A percentile compares a stretch with the other conserved stretches of the same genome.
Evolutionary conservation across 1,140 invertebrate species (phyloP).

Genomic region (Hyles vespertilio): DNA sequence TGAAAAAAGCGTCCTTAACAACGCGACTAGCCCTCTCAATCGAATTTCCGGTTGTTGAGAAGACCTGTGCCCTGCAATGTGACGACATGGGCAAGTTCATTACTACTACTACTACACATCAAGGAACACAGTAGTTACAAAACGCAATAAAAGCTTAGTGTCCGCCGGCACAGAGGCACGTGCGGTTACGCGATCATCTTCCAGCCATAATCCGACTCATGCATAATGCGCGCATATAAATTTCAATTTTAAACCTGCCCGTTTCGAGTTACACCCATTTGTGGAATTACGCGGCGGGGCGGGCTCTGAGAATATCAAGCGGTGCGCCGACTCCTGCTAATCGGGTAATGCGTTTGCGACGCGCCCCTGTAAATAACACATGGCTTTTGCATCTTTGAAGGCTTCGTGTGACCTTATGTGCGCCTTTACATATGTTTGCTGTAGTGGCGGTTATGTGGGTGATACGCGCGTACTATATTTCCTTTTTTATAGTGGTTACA

Average conservation of each 20-base stretch:
- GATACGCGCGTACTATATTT: background rate
- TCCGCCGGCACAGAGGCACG: background rate
- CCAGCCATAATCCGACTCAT: conserved; percentile 51
- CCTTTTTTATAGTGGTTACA: too few species aligned
- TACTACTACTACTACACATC: too few species aligned
- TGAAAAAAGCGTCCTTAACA: too few species aligned
- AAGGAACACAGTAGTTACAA: too few species aligned
- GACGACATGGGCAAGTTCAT: too few species aligned
- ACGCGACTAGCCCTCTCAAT: too few species aligned
- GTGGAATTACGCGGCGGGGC: conserved; percentile 49
- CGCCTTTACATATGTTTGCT: too few species aligned
- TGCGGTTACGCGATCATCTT: conserved; percentile 5
- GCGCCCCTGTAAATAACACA: conserved; percentile 28
- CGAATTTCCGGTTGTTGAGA: too few species aligned
- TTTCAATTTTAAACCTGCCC: conserved; percentile 69
- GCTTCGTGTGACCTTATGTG: background rate
- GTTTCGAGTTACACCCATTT: conserved; percentile 66
- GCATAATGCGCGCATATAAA: conserved; percentile 71
- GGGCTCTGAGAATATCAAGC: conserved; percentile 5
- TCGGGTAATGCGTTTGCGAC: conserved; percentile 40
- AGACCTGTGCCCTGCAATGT: too few species aligned
- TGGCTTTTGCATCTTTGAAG: conserved; percentile 5
- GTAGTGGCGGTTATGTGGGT: background rate
- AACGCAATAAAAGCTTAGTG: too few species aligned
- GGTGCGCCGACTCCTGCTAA: conserved; percentile 23